Evolutionary conservation across 2,797 vertebrate species (phyloP).

Genomic region (Ceryle rudis): DNA sequence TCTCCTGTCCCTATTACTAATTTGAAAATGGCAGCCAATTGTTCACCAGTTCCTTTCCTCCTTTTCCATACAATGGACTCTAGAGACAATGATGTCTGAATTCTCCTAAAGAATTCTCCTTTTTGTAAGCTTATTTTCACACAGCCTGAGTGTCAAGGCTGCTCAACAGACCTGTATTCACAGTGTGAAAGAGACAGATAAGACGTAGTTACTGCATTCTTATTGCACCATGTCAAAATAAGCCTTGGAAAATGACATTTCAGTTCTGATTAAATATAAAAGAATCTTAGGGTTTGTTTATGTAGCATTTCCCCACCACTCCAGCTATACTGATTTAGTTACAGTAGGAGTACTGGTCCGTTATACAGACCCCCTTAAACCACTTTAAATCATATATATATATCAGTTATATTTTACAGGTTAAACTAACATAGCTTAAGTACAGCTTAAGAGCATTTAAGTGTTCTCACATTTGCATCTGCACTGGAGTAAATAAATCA

Average conservation of each 20-base stretch:
- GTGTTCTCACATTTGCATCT: not conserved
- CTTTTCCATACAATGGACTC: not conserved
- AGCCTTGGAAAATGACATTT: not conserved
- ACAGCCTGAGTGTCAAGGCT: not conserved
- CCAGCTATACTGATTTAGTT: not conserved
- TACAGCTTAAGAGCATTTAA: not conserved
- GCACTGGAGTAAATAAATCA: not conserved
- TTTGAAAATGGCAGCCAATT: not conserved
- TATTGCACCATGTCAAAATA: not conserved
- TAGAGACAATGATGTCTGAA: not conserved
- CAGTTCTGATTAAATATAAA: not conserved
- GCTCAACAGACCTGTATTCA: not conserved
- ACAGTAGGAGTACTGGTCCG: not conserved
- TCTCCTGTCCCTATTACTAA: not conserved
- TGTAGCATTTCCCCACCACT: not conserved
- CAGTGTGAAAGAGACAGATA: not conserved
- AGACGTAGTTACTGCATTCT: not conserved
- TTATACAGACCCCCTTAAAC: not conserved
- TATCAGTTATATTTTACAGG: not conserved
- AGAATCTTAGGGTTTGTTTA: not conserved
- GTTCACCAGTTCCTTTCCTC: not conserved
- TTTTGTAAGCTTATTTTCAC: not conserved
- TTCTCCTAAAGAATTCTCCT: not conserved
- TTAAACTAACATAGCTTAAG: not conserved
- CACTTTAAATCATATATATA: not conserved